Conservation (phyloP, 1,140 invertebrate genomes). For the Heliothis subflexa region DNA sequence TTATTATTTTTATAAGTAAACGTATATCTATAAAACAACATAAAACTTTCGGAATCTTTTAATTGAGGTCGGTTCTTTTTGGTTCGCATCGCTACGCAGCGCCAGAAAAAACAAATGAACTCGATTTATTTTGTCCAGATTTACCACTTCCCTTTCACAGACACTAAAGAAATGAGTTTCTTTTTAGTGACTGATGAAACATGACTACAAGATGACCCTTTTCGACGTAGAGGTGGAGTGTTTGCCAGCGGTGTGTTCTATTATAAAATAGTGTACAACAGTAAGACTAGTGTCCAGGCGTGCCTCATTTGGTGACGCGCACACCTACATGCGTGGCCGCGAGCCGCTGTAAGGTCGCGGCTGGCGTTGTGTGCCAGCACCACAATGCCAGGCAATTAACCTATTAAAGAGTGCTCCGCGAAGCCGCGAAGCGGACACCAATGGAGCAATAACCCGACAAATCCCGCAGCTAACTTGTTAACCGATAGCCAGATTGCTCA, state of each 20-base stretch:
- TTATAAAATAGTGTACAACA: conserved; percentile 38
- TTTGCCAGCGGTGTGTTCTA: conserved; percentile 21
- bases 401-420: conserved; percentile 77
- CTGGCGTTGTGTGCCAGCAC: conserved; percentile 78
- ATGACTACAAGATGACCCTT: conserved; percentile 29
- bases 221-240: conserved; percentile 7
- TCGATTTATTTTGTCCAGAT: conserved; percentile 48
- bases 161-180: conserved; percentile 25
- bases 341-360: conserved; percentile 79
- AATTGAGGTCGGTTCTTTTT: conserved; percentile 55
- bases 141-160: conserved; percentile 48
- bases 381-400: conserved; percentile 83
- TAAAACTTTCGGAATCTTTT: conserved; percentile 49
- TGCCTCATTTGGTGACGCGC: conserved; percentile 66
- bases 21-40: conserved; percentile 31
- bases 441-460: conserved; percentile 72
- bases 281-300: conserved; percentile 52
- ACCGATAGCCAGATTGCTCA: conserved; percentile 52
- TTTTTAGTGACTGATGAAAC: conserved; percentile 28
- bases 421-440: conserved; percentile 65
- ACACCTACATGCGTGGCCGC: conserved; percentile 75
- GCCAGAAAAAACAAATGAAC: conserved; percentile 50
- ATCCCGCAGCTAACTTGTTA: conserved; percentile 62
- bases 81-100: conserved; percentile 52
- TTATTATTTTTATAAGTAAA: background rate